Percentiles rank a stretch among this genome's conserved stretches.
Conservation (phyloP, 2,113 vertebrate genomes). For the Platichthys flesus region DNA sequence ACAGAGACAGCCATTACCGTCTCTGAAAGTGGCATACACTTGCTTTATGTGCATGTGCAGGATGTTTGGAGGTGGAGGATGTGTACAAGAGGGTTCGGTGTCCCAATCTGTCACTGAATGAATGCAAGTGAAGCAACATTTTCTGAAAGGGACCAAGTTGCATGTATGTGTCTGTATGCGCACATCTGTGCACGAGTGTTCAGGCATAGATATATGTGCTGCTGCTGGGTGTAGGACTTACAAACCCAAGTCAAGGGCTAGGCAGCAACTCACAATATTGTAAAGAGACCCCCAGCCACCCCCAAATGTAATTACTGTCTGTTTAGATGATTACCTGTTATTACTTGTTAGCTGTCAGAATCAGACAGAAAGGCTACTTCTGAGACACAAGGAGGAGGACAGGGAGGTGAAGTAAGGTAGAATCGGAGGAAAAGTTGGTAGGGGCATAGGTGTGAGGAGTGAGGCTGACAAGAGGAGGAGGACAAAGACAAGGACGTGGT, state of each 20-base stretch:
- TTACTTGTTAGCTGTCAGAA: conserved; percentile 86
- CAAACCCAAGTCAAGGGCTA: conserved; percentile 59
- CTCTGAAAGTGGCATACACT: background rate
- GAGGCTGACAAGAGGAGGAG: conserved; percentile 36
- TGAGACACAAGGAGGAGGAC: conserved; percentile 53
- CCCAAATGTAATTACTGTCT: conserved; percentile 84
- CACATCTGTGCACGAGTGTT: background rate
- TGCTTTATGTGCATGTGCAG: background rate
- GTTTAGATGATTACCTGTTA: conserved; percentile 85
- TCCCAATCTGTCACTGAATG: too few species aligned
- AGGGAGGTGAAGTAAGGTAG: conserved; percentile 27
- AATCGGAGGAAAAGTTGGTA: conserved; percentile 34
- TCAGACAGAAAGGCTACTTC: conserved; percentile 57
- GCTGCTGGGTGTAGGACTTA: conserved; percentile 43
- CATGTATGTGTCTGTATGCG: background rate
- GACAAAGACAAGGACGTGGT: conserved; percentile 26
- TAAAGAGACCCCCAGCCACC: conserved; percentile 70
- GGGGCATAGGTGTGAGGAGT: conserved; percentile 37
- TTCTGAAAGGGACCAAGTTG: background rate
- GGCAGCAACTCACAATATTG: conserved; percentile 59
- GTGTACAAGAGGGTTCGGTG: too few species aligned
- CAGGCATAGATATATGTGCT: background rate
- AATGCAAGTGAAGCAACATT: too few species aligned
- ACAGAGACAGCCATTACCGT: background rate
- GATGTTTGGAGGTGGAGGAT: background rate